A percentile compares a stretch with the other conserved stretches of the same genome.
These are phyloP conservation scores for Urosaurus nigricauda DNA, from an alignment of 2,797 vertebrate species.

Conservation along the genomic window DNA sequence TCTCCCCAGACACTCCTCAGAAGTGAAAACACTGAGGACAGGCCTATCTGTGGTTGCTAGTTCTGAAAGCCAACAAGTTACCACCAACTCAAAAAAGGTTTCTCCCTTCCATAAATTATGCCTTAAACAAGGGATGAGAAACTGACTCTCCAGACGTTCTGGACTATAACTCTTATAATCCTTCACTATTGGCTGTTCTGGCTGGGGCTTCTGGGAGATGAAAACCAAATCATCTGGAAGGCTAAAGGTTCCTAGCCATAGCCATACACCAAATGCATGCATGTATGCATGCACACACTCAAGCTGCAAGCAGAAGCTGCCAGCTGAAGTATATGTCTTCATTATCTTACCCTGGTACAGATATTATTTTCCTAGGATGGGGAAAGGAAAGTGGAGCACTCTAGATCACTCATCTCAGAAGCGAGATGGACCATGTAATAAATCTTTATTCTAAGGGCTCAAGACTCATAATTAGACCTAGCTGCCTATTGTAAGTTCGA, in stretches of 20 bases:
- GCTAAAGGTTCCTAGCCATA: too few species aligned
- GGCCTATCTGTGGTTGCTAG: background rate
- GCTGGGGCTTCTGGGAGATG: too few species aligned
- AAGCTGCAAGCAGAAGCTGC: background rate
- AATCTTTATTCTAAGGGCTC: background rate
- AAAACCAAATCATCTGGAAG: too few species aligned
- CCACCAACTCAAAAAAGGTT: background rate
- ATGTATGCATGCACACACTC: background rate
- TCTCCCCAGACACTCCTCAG: background rate
- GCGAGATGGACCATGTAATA: background rate
- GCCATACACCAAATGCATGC: background rate
- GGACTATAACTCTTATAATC: too few species aligned
- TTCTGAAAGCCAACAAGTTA: background rate
- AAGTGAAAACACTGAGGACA: background rate
- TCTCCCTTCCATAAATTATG: background rate
- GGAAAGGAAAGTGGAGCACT: background rate
- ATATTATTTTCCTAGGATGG: background rate
- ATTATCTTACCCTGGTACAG: background rate
- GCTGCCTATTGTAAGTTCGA: background rate
- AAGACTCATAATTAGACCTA: background rate
- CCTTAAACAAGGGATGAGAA: background rate
- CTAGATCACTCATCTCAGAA: background rate
- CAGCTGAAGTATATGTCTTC: background rate
- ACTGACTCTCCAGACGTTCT: too few species aligned
- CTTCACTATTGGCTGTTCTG: too few species aligned